Base-by-base conservation (phyloP, 2,797 vertebrate genomes). In the Cheirogaleus major region DNA sequence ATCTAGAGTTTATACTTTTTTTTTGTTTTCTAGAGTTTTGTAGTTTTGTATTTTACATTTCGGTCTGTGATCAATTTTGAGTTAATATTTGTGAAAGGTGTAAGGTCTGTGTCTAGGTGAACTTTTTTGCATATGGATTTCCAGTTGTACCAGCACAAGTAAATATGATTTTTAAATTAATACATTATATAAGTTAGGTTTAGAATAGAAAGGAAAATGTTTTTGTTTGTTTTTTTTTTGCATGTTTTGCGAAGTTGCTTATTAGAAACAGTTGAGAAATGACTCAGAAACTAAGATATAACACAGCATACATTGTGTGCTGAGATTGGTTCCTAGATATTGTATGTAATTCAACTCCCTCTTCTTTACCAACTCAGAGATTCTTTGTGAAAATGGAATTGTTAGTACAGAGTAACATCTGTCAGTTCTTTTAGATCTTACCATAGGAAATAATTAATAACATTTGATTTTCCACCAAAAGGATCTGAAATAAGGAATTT, bases 351-450 rank as follows among this genome's bases (percentile, higher is more conserved):
- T 90, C 23, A 81, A 85, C 85, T 82, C 7, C 1, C 15, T 65
- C 69, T 75, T 70, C 38, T n/a, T 41, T 25, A 75, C n/a, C 76
- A 63, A 84, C 3, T 91, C 35, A 65, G 55, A 50, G 23, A 82
- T 69, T 92, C 4, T 90, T 76, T 89, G 70, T 86, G 70, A 83
- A 86, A 81, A 85, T 86, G 79, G 22, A 50, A 83, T 90, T 85
- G 12, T 82, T 61, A 84, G 25, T 72, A 55, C 75, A 67, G 85
- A 88, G 20, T 57, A 35, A 72, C 27, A 90, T 38, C 14, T 81
- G 11, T 86, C 52, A 78, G 10, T 89, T 95, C 35, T 93, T 97
- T 73, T 38, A 88, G 72, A 63, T 81, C 30, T 95, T 82, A 50
- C 41, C 9, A 14, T 72, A 69, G 63, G 52, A 80, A 78, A 32